Base-by-base conservation (phyloP, 2,113 vertebrate species). In the Macroglossus sobrinus region DNA sequence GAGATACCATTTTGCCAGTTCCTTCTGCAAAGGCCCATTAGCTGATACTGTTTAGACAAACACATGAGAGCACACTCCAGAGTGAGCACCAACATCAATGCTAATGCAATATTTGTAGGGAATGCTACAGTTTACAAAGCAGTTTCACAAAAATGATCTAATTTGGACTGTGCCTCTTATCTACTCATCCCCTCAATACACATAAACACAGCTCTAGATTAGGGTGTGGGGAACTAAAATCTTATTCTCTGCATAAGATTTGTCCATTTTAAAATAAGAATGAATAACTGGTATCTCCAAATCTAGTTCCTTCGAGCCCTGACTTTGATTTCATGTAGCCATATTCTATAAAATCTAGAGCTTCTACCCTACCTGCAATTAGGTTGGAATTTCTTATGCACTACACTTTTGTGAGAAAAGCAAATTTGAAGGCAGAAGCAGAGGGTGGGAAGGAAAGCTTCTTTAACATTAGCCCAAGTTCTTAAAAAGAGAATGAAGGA, bases 71-170 rank as follows among this genome's bases (percentile, higher is more conserved):
- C 74, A 87, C 38, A 69, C 8, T 40, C 30, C 30, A 80, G 30
- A 89, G 38, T 64, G 90, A 92, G 79, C 55, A 66, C 22, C 69
- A 75, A 50, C 66, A 47, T 87, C 55, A 87, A 68, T 22, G 40
- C 28, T 78, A 93, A 80, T 72, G 40, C 81, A 53, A 0, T 47
- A 84, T 55, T 59, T 76, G 61, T 53, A 93, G 26, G 11, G 7
- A n/a, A 89, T 47, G 38, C 75, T 93, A 88, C 3, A 85, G 47
- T 91, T 95, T 75, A 93, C 78, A 88, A 50, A 80, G 76, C 57
- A 47, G 28, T 68, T 93, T 93, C 74, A 57, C 64, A 84, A 75
- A 96, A 96, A 80, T 35, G 35, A 88, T 43, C 72, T 76, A 47
- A 89, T 45, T 63, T 89, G 4, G 43, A 91, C 19, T 45, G 2